Percentiles rank a stretch among this genome's conserved stretches.
phyloP scores from a whole-genome alignment of 2,888 invertebrate genomes.

The Ferdinandea cuprea region DNA sequence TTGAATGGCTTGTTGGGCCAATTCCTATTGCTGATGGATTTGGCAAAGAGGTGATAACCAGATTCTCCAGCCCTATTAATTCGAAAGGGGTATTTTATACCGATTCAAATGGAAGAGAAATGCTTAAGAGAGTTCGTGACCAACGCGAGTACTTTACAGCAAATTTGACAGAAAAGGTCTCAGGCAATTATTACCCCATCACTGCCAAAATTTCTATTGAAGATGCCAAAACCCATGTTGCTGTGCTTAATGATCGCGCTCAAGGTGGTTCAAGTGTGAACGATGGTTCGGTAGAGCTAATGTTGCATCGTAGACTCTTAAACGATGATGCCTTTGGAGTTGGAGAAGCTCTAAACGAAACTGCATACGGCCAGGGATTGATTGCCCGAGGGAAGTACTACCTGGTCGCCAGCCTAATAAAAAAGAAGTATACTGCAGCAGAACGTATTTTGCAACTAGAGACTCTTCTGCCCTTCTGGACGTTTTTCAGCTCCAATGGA shows the following conservation, averaged over 20 bases:
- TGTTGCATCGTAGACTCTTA: conserved; percentile 92
- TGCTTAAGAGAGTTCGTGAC: conserved; percentile 88
- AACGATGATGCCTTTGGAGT: conserved; percentile 97
- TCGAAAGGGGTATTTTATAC: conserved; percentile 91
- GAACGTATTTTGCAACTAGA: conserved; percentile 84
- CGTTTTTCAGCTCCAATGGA: conserved; percentile 85
- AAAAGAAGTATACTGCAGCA: conserved; percentile 76
- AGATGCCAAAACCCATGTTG: conserved; percentile 83
- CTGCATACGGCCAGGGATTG: conserved; percentile 87
- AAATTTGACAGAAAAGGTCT: conserved; percentile 87
- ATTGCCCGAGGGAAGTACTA: conserved; percentile 89
- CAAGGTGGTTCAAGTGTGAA: conserved; percentile 91
- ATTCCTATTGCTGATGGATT: conserved; percentile 87
- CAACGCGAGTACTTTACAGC: conserved; percentile 90
- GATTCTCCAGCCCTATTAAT: conserved; percentile 87
- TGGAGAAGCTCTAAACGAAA: conserved; percentile 94
- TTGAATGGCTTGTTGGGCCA: conserved; percentile 91
- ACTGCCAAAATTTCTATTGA: conserved; percentile 90
- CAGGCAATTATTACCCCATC: conserved; percentile 97
- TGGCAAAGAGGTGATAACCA: conserved; percentile 93
- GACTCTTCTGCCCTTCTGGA: conserved; percentile 86
- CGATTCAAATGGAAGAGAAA: conserved; percentile 96
- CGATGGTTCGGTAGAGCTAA: conserved; percentile 91
- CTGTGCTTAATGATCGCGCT: conserved; percentile 88
- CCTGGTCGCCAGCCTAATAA: conserved; percentile 83